phyloP scores from a whole-genome alignment of 2,797 vertebrate genomes.

The Pseudopleuronectes americanus region DNA sequence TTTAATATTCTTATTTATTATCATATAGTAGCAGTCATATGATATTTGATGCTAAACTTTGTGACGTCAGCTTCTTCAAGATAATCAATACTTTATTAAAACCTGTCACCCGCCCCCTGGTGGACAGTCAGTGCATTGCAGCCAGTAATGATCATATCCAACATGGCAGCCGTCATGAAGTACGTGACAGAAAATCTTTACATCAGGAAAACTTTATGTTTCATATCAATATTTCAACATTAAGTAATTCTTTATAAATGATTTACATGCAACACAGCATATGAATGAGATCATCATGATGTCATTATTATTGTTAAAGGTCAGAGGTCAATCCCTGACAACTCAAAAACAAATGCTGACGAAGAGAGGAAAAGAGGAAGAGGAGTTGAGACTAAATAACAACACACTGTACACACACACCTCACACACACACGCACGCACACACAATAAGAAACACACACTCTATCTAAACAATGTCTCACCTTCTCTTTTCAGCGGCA shows the following conservation, averaged over 20 bases:
- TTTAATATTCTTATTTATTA: neutral
- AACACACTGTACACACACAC: neutral
- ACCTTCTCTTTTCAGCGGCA: slow-evolving; percentile 84
- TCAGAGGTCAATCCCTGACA: neutral
- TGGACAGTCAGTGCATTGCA: neutral
- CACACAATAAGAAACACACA: neutral
- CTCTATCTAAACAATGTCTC: slow-evolving; percentile 39
- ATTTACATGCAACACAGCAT: neutral
- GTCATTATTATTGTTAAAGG: neutral
- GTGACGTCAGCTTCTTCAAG: too few relatives aligned
- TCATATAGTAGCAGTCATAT: too few relatives aligned
- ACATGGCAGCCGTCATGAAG: neutral
- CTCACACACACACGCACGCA: neutral
- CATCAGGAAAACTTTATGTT: neutral
- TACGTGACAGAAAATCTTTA: neutral
- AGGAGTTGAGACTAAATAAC: neutral
- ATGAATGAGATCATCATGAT: too few relatives aligned
- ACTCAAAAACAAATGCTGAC: neutral
- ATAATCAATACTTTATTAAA: too few relatives aligned
- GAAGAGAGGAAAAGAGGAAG: neutral
- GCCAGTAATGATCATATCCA: neutral
- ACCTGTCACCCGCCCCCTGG: neutral
- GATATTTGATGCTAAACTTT: too few relatives aligned
- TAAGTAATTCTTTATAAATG: neutral
- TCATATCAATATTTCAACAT: neutral